Evolutionary conservation across 1,140 invertebrate species (phyloP).

Genomic region (Caenorhabditis remanei): DNA sequence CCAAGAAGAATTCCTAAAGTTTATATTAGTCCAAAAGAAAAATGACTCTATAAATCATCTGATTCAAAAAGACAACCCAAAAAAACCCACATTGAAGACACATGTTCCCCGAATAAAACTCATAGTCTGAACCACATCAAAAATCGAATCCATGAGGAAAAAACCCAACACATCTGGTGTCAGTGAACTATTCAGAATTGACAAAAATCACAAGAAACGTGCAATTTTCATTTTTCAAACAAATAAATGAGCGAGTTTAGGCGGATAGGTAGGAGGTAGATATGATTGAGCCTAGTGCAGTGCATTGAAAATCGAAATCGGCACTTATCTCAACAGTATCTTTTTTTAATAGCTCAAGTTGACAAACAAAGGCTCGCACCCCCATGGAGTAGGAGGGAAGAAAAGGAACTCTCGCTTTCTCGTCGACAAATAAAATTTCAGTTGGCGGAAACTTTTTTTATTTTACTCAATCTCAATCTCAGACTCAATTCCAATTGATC

Average conservation of each 20-base stretch:
- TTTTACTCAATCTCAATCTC: neutral
- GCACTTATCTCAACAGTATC: slow-evolving; percentile 56
- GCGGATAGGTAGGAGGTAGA: neutral
- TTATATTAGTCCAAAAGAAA: no score
- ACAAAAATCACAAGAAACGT: slow-evolving; percentile 38
- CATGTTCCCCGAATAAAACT: neutral
- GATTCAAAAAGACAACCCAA: neutral
- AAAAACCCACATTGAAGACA: slow-evolving; percentile 5
- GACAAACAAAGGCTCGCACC: slow-evolving; percentile 50
- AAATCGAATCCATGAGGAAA: neutral
- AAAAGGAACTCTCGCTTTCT: slow-evolving; percentile 46
- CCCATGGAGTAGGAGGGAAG: slow-evolving; percentile 3
- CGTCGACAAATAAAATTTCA: slow-evolving; percentile 54
- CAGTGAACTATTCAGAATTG: neutral
- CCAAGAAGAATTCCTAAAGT: no score
- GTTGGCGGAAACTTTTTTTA: slow-evolving; percentile 10
- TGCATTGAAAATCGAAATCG: slow-evolving; percentile 35
- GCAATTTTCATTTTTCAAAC: slow-evolving; percentile 18
- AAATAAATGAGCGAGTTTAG: neutral
- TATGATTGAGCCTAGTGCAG: slow-evolving; percentile 18
- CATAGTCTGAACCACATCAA: neutral
- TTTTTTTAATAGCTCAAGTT: slow-evolving; percentile 57
- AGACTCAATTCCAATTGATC: neutral
- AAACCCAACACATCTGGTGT: neutral
- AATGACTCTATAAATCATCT: no score